Evolutionary conservation across 2,888 invertebrate species (phyloP), one percentile per base, ranked within the genome.

Genomic region (Archips crataeganus): DNA sequence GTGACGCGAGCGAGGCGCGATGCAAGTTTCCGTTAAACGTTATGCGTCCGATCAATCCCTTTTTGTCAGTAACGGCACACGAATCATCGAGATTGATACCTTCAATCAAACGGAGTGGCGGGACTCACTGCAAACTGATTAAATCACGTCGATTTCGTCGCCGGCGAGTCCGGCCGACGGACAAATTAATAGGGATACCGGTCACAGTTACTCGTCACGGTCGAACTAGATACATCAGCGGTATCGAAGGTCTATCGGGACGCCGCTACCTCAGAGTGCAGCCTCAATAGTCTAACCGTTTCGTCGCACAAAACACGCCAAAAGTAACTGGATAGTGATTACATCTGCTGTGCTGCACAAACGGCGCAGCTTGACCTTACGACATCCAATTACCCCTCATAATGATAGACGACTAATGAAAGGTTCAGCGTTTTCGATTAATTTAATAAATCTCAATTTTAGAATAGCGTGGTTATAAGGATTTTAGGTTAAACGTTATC

Each of bases 41-140:
- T 85, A 89, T 87, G 91, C 88, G 89, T 90, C 89, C 88, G 85
- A 87, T 86, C 92, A 64, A 70, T 65, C 93, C 93, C 92, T 93
- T 93, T 92, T 93, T 92, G 90, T 90, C 87, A 83, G 86, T 93
- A 93, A 93, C 93, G 88, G 87, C 86, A 89, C 92, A 92, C 92
- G 91, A 92, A 92, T 89, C 85, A 82, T 76, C 82, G 85, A 92
- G 92, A 93, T 92, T 91, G 93, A 93, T 93, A 92, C 93, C 90
- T 92, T 90, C 91, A 88, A 92, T 93, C 92, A 90, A 87, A 87
- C 82, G 82, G 84, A 86, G 87, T 88, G 89, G 90, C 90, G 86
- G 90, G 88, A 90, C 89, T 87, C 90, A 83, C 84, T 86, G 87
- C 85, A 84, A 89, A 87, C 91, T 92, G 93, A 94, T 94, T 93